Evolutionary conservation across 1,140 invertebrate genomes (phyloP).

Genomic region (Atta colombica): DNA sequence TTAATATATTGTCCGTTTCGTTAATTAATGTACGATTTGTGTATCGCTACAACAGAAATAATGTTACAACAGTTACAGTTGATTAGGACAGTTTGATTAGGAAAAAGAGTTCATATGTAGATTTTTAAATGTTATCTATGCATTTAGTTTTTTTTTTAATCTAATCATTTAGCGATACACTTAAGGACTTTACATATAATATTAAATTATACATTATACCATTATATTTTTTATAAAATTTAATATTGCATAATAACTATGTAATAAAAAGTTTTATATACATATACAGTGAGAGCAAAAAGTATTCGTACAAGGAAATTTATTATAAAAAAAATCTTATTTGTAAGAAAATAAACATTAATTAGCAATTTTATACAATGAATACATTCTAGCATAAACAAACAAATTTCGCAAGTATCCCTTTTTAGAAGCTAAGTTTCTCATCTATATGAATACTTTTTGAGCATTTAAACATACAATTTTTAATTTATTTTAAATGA

Average conservation of each 20-base stretch:
- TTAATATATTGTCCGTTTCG: conserved; percentile 39
- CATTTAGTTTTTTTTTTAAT: neutral
- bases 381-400: too few species aligned
- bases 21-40: conserved; percentile 48
- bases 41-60: conserved; percentile 13
- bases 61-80: neutral
- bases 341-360: too few species aligned
- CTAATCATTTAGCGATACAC: neutral
- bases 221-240: neutral
- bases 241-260: neutral
- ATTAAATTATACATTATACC: neutral
- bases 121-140: neutral
- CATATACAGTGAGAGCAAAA: too few species aligned
- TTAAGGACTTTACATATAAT: neutral
- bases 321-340: too few species aligned
- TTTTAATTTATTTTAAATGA: too few species aligned
- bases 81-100: neutral
- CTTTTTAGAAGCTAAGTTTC: too few species aligned
- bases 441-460: too few species aligned
- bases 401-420: too few species aligned
- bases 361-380: too few species aligned
- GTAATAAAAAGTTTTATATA: neutral
- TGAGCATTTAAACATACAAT: too few species aligned
- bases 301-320: too few species aligned
- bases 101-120: neutral